Evolutionary conservation across 2,888 invertebrate species (phyloP), one percentile per base, ranked within the genome.

Genomic region (Ornithoptera priamus): DNA sequence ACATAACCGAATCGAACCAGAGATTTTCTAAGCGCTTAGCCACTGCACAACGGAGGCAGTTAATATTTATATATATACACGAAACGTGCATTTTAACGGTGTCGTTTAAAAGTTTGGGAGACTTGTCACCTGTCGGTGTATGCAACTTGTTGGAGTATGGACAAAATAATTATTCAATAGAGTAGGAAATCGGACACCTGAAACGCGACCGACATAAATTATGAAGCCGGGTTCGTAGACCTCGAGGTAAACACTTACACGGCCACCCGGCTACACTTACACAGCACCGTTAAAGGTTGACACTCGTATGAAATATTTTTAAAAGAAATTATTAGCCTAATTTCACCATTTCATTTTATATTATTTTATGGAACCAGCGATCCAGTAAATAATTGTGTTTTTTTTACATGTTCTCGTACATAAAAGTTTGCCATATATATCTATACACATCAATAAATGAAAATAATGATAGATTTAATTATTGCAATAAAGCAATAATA

Each of bases 201-300:
- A 78, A 80, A 82, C 79, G 75, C 80, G 80, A 80, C 81, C 83
- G 83, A 75, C 76, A 84, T 81, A 83, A 82, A 81, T 80, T 76
- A 80, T 79, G 77, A 78, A 80, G 79, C 77, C 75, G 78, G 77
- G 90, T 86, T 89, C 90, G 83, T 81, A 81, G 89, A 88, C 87
- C 86, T 79, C 65, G 50, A 70, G 70, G 78, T 78, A 77, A 80
- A 79, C 80, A 78, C 77, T 78, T 71, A 72, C 39, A 10, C 72
- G 66, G 60, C 76, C 78, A 77, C 77, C 75, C 59, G 24, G 59
- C 69, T 67, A 78, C 80, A 78, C 77, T 78, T 71, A 72, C 72
- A 67, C 67, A 66, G 71, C 22, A 60, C 24, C 12, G 7, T 53
- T 50, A n/a, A 67, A 67, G 70, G 70, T 30, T 70, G 30, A 2